Base-by-base conservation (phyloP, 2,797 vertebrate genomes). In the Gobionotothen gibberifrons region DNA sequence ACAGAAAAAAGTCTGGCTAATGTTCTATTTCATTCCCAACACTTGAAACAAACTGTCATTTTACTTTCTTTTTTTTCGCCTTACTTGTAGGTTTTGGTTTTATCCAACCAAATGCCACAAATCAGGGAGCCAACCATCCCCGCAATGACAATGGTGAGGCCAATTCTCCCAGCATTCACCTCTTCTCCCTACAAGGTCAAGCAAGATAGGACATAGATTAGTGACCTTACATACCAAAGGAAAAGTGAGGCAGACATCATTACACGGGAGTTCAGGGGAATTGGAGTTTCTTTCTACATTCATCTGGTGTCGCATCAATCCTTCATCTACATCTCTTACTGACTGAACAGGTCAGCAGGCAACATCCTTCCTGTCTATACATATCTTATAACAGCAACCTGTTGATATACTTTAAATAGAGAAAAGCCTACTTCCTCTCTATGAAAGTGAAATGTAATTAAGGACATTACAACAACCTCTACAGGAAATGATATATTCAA, bases 11-110 rank as follows among this genome's bases (percentile, higher is more conserved):
- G 17, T 21, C 8, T 36, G 12, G n/a, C 7, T 42, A 0, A 17
- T 16, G 44, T 52, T 0, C 1, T 8, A 19, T 42, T 46, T 55
- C 14, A 65, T 13, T 21, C 12, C 2, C 36, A 57, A 44, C 19
- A 19, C 9, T 19, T 8, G 21, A 49, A 44, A 56, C 11, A 26
- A 49, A 49, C 17, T 17, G 16, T 46, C 15, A 11, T 16, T 1
- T 5, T 16, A 36, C 54, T 52, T 51, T 22, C 15, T 42, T 21
- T 11, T 22, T 51, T 14, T 1, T 39, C 0, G 2, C 85, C 96
- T 97, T 94, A 99, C 97, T 97, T 99, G 95, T 98, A 99, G 3
- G 96, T 96, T 93, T 98, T 99, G 47, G 96, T 96, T 92, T 85
- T 96, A 91, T 99, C 98, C 91, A 99, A 90, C 97, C 98, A 99